Percentiles rank a stretch among this genome's conserved stretches.
Evolutionary conservation across 2,113 vertebrate species (phyloP).

Genomic region (Antigone vipio): DNA sequence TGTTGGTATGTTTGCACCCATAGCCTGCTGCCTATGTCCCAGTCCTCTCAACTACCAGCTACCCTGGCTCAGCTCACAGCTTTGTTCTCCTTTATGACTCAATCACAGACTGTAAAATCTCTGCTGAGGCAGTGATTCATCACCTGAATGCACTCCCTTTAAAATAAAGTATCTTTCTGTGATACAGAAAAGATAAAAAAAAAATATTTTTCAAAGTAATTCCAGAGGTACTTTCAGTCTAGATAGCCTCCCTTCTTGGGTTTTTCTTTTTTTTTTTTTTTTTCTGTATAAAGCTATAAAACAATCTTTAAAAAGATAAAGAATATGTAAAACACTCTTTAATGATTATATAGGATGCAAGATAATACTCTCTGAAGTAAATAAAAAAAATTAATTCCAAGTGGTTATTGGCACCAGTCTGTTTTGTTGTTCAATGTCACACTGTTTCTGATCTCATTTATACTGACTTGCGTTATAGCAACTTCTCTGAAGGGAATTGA

Average conservation of each 20-base stretch:
- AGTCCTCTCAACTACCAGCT: neutral
- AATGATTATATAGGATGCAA: neutral
- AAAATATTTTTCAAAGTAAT: slow-evolving; percentile 1
- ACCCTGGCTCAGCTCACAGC: neutral
- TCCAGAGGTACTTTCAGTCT: neutral
- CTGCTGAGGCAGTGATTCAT: slow-evolving; percentile 45
- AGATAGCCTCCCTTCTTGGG: neutral
- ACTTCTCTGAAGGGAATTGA: neutral
- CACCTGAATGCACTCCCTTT: slow-evolving; percentile 12
- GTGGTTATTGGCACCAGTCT: neutral
- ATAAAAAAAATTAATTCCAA: neutral
- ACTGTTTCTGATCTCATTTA: neutral
- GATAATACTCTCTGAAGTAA: neutral
- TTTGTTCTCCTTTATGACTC: slow-evolving; percentile 47
- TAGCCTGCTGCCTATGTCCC: neutral
- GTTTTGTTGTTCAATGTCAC: neutral
- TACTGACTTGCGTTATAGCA: neutral
- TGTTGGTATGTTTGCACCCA: neutral
- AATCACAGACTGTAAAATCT: slow-evolving; percentile 18
- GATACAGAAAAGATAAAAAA: neutral
- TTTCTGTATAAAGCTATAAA: neutral
- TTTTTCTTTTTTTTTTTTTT: neutral
- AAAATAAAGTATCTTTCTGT: slow-evolving; percentile 5
- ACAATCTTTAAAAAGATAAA: neutral
- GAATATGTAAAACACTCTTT: neutral